A percentile compares a stretch with the other conserved stretches of the same genome.
Conservation (phyloP, 2,113 vertebrate genomes). For the Odobenus rosmarus region DNA sequence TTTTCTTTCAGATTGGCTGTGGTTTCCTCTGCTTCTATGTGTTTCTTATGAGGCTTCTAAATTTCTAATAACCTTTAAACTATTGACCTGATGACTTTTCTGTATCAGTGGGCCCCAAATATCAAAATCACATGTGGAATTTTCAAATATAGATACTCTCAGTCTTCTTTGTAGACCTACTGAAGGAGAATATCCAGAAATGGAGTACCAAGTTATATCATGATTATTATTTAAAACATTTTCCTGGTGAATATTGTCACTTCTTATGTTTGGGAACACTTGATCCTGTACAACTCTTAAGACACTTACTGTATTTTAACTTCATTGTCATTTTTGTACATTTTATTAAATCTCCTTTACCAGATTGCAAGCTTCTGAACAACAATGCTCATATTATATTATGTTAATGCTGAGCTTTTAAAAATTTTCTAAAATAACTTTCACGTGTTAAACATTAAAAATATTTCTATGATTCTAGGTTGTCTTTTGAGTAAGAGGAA, state of each 20-base stretch:
- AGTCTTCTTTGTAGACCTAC: background rate
- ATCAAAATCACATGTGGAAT: background rate
- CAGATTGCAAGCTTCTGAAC: background rate
- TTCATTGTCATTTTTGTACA: background rate
- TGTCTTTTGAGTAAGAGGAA: background rate
- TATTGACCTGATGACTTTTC: background rate
- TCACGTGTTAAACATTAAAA: background rate
- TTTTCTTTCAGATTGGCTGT: background rate
- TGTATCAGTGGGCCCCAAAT: background rate
- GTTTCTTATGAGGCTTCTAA: slow-evolving; percentile 11
- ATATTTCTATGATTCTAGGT: background rate
- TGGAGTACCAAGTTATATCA: background rate
- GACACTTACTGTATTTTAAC: background rate
- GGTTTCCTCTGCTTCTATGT: background rate
- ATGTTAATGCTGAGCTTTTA: background rate
- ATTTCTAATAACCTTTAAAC: slow-evolving; percentile 17
- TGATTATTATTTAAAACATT: background rate
- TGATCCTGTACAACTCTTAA: background rate
- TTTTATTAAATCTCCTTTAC: background rate
- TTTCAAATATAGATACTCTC: background rate
- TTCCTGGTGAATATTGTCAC: background rate
- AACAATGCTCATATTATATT: background rate
- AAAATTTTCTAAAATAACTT: background rate
- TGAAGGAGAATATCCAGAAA: background rate
- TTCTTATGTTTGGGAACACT: background rate